Conservation (phyloP, 2,113 vertebrate species). For the Lycocorax pyrrhopterus region DNA sequence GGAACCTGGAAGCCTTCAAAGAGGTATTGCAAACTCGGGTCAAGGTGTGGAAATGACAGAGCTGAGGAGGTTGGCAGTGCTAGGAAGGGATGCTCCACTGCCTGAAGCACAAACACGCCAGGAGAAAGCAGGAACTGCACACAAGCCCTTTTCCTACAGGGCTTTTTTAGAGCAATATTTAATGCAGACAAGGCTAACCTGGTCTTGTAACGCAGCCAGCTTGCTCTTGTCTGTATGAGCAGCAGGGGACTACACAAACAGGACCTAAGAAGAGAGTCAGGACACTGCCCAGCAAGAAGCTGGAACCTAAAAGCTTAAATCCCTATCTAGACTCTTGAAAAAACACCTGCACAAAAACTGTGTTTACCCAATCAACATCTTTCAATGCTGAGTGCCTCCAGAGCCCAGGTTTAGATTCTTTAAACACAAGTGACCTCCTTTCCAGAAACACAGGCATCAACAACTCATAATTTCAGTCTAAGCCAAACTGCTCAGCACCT, state of each 20-base stretch:
- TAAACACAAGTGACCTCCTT: neutral
- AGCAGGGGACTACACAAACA: neutral
- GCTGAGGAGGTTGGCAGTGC: neutral
- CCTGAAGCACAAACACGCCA: neutral
- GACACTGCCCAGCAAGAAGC: neutral
- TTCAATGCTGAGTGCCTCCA: neutral
- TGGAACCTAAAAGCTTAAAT: neutral
- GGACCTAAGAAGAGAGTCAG: neutral
- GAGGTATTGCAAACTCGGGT: neutral
- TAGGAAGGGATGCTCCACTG: neutral
- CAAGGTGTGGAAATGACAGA: neutral
- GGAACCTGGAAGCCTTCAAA: neutral
- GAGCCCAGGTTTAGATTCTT: neutral
- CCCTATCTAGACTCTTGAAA: neutral
- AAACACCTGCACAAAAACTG: neutral
- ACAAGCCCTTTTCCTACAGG: neutral
- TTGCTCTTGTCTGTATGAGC: neutral
- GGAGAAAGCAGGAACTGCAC: neutral
- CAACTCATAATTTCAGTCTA: neutral
- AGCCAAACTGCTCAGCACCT: neutral
- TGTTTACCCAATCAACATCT: neutral
- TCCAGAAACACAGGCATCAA: neutral
- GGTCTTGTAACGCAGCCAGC: neutral
- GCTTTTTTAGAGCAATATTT: neutral
- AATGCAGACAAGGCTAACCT: neutral